phyloP scores from a whole-genome alignment of 2,797 vertebrate genomes.

The Avahi laniger region DNA sequence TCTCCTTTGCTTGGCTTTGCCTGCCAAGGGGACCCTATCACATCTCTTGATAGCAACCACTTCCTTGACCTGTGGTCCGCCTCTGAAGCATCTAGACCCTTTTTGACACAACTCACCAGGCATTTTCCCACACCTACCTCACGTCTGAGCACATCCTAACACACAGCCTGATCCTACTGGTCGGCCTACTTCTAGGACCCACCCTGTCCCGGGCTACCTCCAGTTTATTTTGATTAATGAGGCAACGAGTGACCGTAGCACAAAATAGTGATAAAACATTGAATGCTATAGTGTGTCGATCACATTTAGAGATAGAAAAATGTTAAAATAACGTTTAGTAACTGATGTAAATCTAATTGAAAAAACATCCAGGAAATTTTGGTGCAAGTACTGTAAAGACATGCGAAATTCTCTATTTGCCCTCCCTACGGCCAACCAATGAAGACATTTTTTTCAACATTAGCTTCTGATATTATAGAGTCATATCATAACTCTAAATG shows the following conservation, averaged over 20 bases:
- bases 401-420: not conserved
- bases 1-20: not conserved
- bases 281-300: not conserved
- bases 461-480: not conserved
- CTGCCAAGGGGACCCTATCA: not conserved
- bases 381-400: not conserved
- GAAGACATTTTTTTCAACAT: not conserved
- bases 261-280: not conserved
- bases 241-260: not conserved
- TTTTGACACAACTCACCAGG: not conserved
- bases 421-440: not conserved
- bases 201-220: not conserved
- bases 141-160: not conserved
- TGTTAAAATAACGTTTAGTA: not conserved
- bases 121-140: not conserved
- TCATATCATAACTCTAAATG: not conserved
- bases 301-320: not conserved
- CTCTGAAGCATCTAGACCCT: not conserved
- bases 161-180: not conserved
- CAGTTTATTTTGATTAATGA: not conserved
- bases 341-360: not conserved
- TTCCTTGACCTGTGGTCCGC: no score
- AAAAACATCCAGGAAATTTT: not conserved
- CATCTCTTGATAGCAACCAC: not conserved
- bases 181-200: not conserved